phyloP scores from a whole-genome alignment of 23 tunicate species.

The Phallusia fumigata region DNA sequence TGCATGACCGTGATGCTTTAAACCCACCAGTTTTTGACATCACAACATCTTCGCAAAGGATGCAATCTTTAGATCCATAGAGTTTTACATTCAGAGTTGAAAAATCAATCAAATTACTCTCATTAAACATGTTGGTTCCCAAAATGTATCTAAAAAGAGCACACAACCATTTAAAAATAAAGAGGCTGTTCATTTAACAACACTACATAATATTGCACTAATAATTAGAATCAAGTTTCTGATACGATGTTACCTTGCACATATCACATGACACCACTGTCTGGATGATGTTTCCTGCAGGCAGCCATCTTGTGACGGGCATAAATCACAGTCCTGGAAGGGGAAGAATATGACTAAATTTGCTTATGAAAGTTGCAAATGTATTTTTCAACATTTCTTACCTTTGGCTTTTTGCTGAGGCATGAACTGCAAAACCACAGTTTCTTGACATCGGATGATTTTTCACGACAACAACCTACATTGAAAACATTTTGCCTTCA shows the following conservation, averaged over 20 bases:
- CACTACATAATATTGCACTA: not conserved
- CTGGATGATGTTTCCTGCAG: slow-evolving; percentile 70
- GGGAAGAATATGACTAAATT: no score
- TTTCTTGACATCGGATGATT: not conserved
- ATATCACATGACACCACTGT: slow-evolving; percentile 84
- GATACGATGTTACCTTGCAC: slow-evolving; percentile 56
- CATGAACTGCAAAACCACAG: slow-evolving; percentile 77
- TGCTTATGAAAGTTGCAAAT: no score
- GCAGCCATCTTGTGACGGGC: slow-evolving; percentile 62
- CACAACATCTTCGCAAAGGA: slow-evolving; percentile 65
- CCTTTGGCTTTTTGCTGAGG: slow-evolving; percentile 22
- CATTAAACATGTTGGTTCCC: slow-evolving; percentile 17
- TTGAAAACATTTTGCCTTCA: not conserved
- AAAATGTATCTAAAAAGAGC: slow-evolving; percentile 52
- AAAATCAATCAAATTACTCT: slow-evolving; percentile 21
- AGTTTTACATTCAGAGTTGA: slow-evolving; percentile 39
- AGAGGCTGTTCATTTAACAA: not conserved
- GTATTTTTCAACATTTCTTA: no score
- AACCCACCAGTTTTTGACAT: slow-evolving; percentile 74
- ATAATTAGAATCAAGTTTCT: no score
- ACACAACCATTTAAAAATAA: no score
- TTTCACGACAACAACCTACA: slow-evolving; percentile 46
- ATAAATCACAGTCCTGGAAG: slow-evolving; percentile 63
- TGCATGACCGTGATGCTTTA: no score
- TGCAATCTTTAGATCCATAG: slow-evolving; percentile 73